Evolutionary conservation across 2,113 vertebrate genomes (phyloP).

Genomic region (Oxyura jamaicensis): DNA sequence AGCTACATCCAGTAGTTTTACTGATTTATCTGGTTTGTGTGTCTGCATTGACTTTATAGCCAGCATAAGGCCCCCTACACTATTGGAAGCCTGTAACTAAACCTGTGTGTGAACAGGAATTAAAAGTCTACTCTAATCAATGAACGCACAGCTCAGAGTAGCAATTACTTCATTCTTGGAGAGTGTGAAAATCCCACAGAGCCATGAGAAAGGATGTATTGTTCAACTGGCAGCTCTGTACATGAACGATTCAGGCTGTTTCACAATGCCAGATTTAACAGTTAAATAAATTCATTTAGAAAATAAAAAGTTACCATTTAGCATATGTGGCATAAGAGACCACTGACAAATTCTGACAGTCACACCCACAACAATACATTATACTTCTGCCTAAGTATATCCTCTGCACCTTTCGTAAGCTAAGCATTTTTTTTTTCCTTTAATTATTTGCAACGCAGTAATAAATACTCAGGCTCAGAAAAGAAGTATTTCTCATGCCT

Average conservation of each 20-base stretch:
- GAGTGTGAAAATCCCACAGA: conserved; percentile 24
- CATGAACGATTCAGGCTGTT: background rate
- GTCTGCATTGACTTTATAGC: background rate
- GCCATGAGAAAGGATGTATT: background rate
- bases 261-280: background rate
- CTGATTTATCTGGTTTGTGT: background rate
- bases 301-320: conserved; percentile 1
- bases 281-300: conserved; percentile 1
- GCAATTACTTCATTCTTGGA: background rate
- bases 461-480: conserved; percentile 76
- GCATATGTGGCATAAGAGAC: conserved; percentile 8
- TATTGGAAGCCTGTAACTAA: background rate
- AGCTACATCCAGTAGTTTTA: background rate
- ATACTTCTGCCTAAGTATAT: conserved; percentile 46
- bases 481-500: conserved; percentile 60
- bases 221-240: background rate
- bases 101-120: background rate
- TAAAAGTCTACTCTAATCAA: background rate
- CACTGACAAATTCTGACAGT: conserved; percentile 42
- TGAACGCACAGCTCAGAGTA: background rate
- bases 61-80: background rate
- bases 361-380: conserved; percentile 48
- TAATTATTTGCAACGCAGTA: conserved; percentile 68
- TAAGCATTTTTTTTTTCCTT: conserved; percentile 50
- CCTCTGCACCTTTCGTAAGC: conserved; percentile 49